A percentile compares a stretch with the other conserved stretches of the same genome.
Conservation (phyloP, 1,140 invertebrate genomes). For the Lamellibrachia luymesi region DNA sequence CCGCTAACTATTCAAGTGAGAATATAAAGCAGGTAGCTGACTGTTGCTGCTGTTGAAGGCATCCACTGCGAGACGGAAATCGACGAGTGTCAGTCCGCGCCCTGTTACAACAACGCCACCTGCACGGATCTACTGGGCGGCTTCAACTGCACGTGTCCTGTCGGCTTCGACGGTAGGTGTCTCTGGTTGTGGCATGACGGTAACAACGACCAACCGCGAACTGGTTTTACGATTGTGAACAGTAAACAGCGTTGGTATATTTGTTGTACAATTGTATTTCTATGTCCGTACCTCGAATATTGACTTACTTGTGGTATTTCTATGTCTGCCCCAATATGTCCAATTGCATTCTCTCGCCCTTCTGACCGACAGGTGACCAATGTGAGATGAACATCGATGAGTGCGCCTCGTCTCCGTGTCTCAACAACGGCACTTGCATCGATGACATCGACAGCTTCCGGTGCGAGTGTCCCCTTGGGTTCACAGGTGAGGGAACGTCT, state of each 20-base stretch:
- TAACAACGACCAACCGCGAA: too few species aligned
- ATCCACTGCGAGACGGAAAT: slow-evolving; percentile 31
- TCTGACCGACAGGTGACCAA: neutral
- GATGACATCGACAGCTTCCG: slow-evolving; percentile 17
- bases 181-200: neutral
- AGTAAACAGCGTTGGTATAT: neutral
- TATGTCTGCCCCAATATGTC: neutral
- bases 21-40: too few species aligned
- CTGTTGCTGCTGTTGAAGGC: slow-evolving; percentile 30
- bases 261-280: neutral
- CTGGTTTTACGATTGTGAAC: neutral
- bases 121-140: slow-evolving; percentile 31
- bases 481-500: slow-evolving; percentile 14
- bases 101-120: slow-evolving; percentile 46
- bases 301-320: too few species aligned
- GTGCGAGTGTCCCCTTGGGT: slow-evolving; percentile 24
- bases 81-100: slow-evolving; percentile 62
- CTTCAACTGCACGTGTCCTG: slow-evolving; percentile 31
- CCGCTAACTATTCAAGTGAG: too few species aligned
- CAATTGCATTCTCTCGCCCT: too few species aligned
- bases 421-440: slow-evolving; percentile 32
- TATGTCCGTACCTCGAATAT: neutral
- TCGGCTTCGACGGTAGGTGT: slow-evolving; percentile 41
- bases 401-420: slow-evolving; percentile 65
- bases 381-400: slow-evolving; percentile 29